Percentiles rank a stretch among this genome's conserved stretches.
Conservation (phyloP, 2,797 vertebrate genomes). For the Cryptoprocta ferox region DNA sequence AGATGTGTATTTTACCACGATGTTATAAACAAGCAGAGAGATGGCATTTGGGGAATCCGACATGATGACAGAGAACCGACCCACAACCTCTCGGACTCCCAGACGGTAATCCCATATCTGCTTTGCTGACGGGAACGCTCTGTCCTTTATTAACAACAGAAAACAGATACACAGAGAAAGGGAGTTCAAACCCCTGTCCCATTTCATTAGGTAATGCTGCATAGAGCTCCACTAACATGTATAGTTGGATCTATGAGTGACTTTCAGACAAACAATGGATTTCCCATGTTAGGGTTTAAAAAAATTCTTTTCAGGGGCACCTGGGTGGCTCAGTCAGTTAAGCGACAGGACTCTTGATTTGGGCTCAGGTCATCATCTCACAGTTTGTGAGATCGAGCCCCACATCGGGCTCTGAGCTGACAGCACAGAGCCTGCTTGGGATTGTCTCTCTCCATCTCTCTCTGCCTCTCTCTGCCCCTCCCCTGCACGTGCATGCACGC, state of each 20-base stretch:
- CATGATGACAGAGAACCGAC: not conserved
- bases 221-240: slow-evolving; percentile 87
- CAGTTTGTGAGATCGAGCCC: no score
- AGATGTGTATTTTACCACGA: not conserved
- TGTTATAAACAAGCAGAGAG: not conserved
- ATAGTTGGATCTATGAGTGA: slow-evolving; percentile 86
- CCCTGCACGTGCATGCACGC: no score
- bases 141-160: slow-evolving; percentile 91
- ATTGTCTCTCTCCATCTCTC: no score
- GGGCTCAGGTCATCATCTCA: no score
- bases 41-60: not conserved
- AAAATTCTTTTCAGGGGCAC: slow-evolving; percentile 15
- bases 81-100: not conserved
- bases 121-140: slow-evolving; percentile 85
- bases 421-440: no score
- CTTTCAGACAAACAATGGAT: slow-evolving; percentile 84
- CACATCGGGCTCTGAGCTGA: no score
- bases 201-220: slow-evolving; percentile 79
- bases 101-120: slow-evolving; percentile 83
- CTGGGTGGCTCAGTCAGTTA: no score
- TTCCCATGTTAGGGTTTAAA: slow-evolving; percentile 60
- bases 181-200: slow-evolving; percentile 85
- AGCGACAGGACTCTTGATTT: no score
- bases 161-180: slow-evolving; percentile 85
- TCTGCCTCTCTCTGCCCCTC: no score